Evolutionary conservation across 2,113 vertebrate species (phyloP), one percentile per base, ranked within the genome.

Genomic region (Phyllostomus discolor): DNA sequence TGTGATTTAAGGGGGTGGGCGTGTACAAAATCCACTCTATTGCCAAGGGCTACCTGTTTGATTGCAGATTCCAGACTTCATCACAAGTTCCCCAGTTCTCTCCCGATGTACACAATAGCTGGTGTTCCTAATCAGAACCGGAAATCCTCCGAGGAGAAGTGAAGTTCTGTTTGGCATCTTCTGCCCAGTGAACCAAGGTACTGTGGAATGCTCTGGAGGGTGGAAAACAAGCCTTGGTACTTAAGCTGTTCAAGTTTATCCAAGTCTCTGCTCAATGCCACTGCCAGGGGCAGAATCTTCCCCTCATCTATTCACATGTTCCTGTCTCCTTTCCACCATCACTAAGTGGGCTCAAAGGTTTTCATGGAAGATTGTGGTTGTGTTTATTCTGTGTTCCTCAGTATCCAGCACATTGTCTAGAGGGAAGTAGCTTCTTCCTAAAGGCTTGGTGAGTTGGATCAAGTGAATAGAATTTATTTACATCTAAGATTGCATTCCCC

Each of bases 251-350:
- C 48, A 35, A 35, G 2, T 20, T 41, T 33, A 67, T 31, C 4
- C 1, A 31, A 62, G 35, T 10, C 11, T 73, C 2, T 24, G 31
- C 33, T 22, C 20, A 1, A 33, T 0, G 4, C 22, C 26, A 15
- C 31, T 4, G 28, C 0, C 20, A 17, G 17, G 16, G 35, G 64
- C 62, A 79, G 31, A 83, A 35, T 24, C 22, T 16, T 33, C 10
- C 2, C 16, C n/a, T 48, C 2, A 22, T 16, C 81, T 52, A 26
- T 10, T 16, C 22, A 0, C 4, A 33, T 20, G 4, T 19, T n/a
- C 0, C 1, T 46, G 12, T 22, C 10, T 38, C 28, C 19, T 90
- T 86, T 52, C 12, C 1, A 4, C 17, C 22, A 38, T 16, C 14
- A 15, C 7, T 22, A 6, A 4, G 28, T 5, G 5, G 73, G 48